Evolutionary conservation across 1,140 invertebrate genomes (phyloP), one percentile per base, ranked within the genome.

Genomic region (Colletes gigas): DNA sequence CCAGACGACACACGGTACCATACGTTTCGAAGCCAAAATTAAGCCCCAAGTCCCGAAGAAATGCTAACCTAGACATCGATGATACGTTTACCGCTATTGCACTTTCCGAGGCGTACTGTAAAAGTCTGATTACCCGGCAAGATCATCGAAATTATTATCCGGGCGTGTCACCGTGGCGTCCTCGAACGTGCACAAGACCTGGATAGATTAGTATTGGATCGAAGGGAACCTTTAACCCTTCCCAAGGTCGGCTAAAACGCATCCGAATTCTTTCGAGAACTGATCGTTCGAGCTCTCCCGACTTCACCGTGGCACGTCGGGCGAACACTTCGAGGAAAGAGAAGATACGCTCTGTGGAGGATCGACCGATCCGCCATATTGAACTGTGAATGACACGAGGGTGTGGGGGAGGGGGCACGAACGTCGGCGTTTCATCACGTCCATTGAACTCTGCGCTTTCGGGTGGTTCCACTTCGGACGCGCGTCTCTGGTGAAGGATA

Each of bases 401-500:
- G 19, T 30, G 0, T 21, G n/a, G 52, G 52, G 57, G 50, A 10
- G 66, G 19, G 55, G 67, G 50, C 60, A 81, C 47, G 67, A 76
- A 70, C 62, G 82, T 83, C 81, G 81, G 74, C 83, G 70, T 84
- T 84, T 84, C 75, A 82, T 85, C 76, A 85, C 72, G 66, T 79
- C 75, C 75, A 78, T 50, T 86, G 66, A 78, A 83, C 73, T 86
- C 71, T 76, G 75, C 71, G 83, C 81, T 84, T 71, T 78, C 59
- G 19, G 74, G 19, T 71, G 83, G 30, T 73, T 65, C 52, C 70
- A 73, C 7, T 65, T 17, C 39, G 57, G 74, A 72, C 21, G 54
- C 72, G 66, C 63, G 62, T 62, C 55, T 78, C 62, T 55, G 39
- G 59, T 55, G 76, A 50, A 55, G 57, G 59, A 74, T 85, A 78